Evolutionary conservation across 2,797 vertebrate genomes (phyloP).

Genomic region (Discoglossus pictus): DNA sequence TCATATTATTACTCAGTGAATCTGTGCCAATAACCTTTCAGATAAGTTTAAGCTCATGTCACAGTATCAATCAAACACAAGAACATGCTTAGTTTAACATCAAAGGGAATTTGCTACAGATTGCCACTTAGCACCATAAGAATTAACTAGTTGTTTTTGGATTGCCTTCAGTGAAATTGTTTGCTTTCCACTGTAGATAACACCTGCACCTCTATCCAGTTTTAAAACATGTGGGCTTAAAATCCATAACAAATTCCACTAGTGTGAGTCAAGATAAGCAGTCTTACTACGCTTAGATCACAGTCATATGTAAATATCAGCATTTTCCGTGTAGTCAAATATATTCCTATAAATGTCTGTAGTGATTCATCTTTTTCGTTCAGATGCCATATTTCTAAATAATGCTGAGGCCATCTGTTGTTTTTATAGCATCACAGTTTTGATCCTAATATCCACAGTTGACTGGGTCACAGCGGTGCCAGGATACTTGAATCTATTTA

Average conservation of each 20-base stretch:
- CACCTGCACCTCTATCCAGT: constrained; percentile 32
- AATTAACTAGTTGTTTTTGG: constrained; percentile 10
- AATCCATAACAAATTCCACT: constrained; percentile 17
- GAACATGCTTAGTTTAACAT: neutral
- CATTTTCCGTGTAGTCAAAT: constrained; percentile 31
- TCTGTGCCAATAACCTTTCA: too few relatives aligned
- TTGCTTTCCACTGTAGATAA: neutral
- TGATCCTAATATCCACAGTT: constrained; percentile 47
- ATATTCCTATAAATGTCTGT: constrained; percentile 33
- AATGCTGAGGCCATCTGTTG: constrained; percentile 46
- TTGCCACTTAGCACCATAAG: neutral
- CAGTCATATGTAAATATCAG: constrained; percentile 36
- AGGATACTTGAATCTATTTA: constrained; percentile 45
- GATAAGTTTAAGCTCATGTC: too few relatives aligned
- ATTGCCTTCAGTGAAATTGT: constrained; percentile 3
- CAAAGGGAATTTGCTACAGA: constrained; percentile 16
- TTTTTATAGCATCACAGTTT: constrained; percentile 42
- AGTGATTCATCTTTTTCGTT: constrained; percentile 35
- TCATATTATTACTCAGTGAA: too few relatives aligned
- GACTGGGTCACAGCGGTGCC: constrained; percentile 45
- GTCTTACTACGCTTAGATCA: constrained; percentile 5
- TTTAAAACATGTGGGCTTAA: constrained; percentile 20
- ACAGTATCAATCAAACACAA: too few relatives aligned
- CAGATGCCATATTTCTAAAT: constrained; percentile 47
- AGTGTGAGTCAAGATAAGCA: constrained; percentile 3